Conservation (phyloP, 2,888 invertebrate species). For the Calameuta idolon region DNA sequence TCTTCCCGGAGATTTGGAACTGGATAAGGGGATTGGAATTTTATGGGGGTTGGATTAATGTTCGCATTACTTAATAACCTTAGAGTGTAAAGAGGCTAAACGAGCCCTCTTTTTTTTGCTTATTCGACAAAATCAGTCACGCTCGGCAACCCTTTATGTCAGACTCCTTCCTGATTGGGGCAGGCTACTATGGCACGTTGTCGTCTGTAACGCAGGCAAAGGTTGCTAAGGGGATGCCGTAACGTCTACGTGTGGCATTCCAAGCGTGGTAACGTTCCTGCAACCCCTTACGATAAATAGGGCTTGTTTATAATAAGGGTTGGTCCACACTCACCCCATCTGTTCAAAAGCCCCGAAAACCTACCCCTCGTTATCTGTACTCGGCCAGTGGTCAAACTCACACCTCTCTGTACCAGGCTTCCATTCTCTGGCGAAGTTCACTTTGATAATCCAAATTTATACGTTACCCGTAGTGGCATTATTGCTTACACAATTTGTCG, state of each 20-base stretch:
- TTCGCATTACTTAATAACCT: not conserved
- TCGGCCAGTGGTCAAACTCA: constrained; percentile 22
- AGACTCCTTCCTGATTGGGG: not conserved
- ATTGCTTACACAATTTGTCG: constrained; percentile 6
- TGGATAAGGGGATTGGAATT: not conserved
- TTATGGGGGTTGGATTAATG: not conserved
- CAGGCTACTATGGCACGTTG: not conserved
- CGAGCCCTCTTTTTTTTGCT: constrained; percentile 28
- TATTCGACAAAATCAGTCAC: constrained; percentile 35
- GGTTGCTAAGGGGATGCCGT: not conserved
- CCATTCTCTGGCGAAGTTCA: constrained; percentile 23
- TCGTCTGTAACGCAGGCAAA: not conserved
- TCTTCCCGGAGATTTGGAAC: not conserved
- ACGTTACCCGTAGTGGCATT: constrained; percentile 1
- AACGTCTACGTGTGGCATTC: not conserved
- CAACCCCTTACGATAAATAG: constrained; percentile 19
- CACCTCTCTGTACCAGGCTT: not conserved
- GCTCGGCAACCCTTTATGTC: constrained; percentile 11
- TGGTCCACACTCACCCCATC: constrained; percentile 25
- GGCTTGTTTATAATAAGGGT: constrained; percentile 31
- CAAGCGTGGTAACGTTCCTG: not conserved
- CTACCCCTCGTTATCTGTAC: constrained; percentile 35
- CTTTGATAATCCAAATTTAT: constrained; percentile 25
- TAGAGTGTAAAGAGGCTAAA: constrained; percentile 22
- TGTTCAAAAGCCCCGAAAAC: constrained; percentile 32